Evolutionary conservation across 2,888 invertebrate species (phyloP), one percentile per base, ranked within the genome.

Genomic region (Troides aeacus): DNA sequence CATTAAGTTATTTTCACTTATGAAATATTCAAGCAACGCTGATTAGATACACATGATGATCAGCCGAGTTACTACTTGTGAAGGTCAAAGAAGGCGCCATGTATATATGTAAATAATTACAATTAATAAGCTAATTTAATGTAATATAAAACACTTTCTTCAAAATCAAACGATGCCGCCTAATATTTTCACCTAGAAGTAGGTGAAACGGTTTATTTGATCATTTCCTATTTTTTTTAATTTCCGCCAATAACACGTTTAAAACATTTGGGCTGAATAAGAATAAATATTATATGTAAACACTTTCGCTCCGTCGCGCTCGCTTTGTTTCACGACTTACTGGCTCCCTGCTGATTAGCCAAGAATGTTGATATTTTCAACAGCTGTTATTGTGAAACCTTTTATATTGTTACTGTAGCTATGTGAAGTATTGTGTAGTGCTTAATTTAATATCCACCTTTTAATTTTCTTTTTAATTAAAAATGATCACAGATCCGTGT

Each of bases 231-330:
- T 50, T 50, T 50, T 50, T 50, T 50, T 50, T 17, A 17, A 4
- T 15, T 50, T 50, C 15, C 18, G 5, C 17, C 2, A 5, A 18
- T 18, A 50, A 15, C 15, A 50, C 0, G 50, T 50, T 57, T 57
- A 61, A 64, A 58, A 59, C 50, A 66, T 66, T 62, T 21, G 53
- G 62, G 21, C 50, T 65, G 23, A 57, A 57, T 69, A 58, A 69
- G 6, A 65, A 36, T 65, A 59, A 62, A 58, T 62, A 62, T 69
- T 62, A 65, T 30, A 69, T 65, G 21, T 58, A 66, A 39, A 18
- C 21, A 66, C 69, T 69, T 69, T 69, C 69, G 58, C 66, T 50
- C 21, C 39, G 65, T 46, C 69, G 46, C 65, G 66, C 66, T 66
- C 62, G 62, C 69, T 59, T 69, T 56, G 62, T 58, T 42, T 58